Percentiles rank a stretch among this genome's conserved stretches.
phyloP scores from a whole-genome alignment of 2,113 vertebrate genomes.

The Vireo altiloquus region DNA sequence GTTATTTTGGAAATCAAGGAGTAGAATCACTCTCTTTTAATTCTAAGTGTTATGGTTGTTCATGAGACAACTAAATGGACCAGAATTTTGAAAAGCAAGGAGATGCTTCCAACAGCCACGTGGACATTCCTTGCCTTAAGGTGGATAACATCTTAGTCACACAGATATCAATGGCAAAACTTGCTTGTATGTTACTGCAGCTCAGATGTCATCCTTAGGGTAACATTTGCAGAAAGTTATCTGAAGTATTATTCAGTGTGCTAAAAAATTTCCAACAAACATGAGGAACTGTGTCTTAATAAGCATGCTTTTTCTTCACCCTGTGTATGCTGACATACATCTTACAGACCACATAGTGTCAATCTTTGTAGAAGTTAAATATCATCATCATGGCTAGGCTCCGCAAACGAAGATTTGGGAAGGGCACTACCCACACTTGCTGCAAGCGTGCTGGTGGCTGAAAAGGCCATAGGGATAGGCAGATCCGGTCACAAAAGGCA shows the following conservation, averaged over 20 bases:
- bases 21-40: background rate
- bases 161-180: background rate
- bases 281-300: background rate
- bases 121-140: background rate
- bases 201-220: background rate
- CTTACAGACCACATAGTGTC: background rate
- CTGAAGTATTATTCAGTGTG: background rate
- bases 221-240: background rate
- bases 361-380: background rate
- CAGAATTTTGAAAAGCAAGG: background rate
- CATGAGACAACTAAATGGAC: background rate
- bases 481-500: too few relatives aligned
- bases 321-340: background rate
- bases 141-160: background rate
- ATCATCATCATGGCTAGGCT: too few relatives aligned
- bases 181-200: background rate
- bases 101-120: background rate
- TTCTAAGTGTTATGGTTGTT: background rate
- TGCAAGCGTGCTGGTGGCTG: too few relatives aligned
- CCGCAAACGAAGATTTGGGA: too few relatives aligned
- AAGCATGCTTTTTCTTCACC: background rate
- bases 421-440: too few relatives aligned
- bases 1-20: background rate
- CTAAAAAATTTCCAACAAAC: rapidly evolving
- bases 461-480: too few relatives aligned